Evolutionary conservation across 2,797 vertebrate species (phyloP).

Genomic region (Melanotaenia boesemani): DNA sequence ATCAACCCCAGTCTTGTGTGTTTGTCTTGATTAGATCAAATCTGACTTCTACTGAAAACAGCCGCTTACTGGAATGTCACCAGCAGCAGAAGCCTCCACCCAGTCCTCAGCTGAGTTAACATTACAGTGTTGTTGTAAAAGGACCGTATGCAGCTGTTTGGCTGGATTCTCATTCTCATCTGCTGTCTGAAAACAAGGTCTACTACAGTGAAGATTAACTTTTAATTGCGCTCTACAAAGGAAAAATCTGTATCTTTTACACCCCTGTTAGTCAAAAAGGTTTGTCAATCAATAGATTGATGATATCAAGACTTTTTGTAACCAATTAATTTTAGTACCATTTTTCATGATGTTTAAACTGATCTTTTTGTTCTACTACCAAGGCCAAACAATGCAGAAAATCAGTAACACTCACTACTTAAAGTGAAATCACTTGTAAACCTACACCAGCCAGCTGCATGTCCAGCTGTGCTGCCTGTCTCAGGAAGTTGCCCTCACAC

Average conservation of each 20-base stretch:
- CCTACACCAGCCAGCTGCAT: conserved; percentile 13
- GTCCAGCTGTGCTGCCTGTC: conserved; percentile 24
- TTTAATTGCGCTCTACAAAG: too few species aligned
- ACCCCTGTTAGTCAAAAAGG: background rate
- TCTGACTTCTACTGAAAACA: conserved; percentile 49
- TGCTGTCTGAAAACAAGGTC: conserved; percentile 12
- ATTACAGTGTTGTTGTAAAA: conserved; percentile 45
- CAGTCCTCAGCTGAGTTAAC: conserved; percentile 52
- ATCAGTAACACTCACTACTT: background rate
- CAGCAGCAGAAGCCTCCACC: conserved; percentile 53
- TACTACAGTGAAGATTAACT: background rate
- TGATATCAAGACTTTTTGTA: too few species aligned
- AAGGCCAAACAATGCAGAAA: background rate
- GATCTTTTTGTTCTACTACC: too few species aligned
- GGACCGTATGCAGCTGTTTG: conserved; percentile 32
- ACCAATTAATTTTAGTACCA: background rate
- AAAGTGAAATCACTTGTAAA: conserved; percentile 12
- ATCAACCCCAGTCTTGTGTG: conserved; percentile 15
- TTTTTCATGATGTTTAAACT: too few species aligned
- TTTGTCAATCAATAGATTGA: background rate
- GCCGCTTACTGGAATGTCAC: conserved; percentile 40
- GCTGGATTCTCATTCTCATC: conserved; percentile 18
- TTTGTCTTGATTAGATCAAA: conserved; percentile 47
- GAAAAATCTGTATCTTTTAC: too few species aligned
- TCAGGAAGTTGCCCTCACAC: conserved; percentile 11